phyloP scores from a whole-genome alignment of 2,888 invertebrate species.

The Crepidodera aurea region DNA sequence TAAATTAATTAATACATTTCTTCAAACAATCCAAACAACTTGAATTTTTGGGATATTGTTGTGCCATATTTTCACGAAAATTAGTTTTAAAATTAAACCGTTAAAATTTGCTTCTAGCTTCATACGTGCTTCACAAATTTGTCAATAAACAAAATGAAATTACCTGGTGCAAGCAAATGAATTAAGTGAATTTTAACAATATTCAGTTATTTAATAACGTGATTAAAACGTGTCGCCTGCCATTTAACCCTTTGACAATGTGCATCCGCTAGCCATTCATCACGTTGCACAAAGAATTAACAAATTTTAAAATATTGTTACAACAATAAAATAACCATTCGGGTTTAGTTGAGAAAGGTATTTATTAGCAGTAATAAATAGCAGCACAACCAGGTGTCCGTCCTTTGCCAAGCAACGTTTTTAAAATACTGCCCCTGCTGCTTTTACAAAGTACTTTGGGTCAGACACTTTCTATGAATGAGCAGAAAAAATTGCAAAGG shows the following conservation, averaged over 20 bases:
- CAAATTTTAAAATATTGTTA: constrained; percentile 32
- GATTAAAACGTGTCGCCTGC: constrained; percentile 39
- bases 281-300: constrained; percentile 28
- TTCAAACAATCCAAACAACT: no score
- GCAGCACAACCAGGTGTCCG: constrained; percentile 28
- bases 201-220: constrained; percentile 33
- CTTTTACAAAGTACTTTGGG: constrained; percentile 22
- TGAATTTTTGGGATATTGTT: no score
- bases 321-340: constrained; percentile 31
- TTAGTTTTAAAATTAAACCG: not conserved
- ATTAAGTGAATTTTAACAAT: constrained; percentile 39
- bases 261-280: constrained; percentile 28
- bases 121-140: constrained; percentile 11
- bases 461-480: constrained; percentile 23
- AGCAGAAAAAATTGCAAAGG: constrained; percentile 22
- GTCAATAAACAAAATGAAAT: constrained; percentile 28
- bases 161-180: constrained; percentile 18
- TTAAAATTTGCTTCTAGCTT: not conserved
- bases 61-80: no score
- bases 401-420: constrained; percentile 26
- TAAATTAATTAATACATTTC: no score
- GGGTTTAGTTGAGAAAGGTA: constrained; percentile 11
- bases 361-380: constrained; percentile 32
- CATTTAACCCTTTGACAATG: constrained; percentile 32
- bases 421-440: constrained; percentile 22